These are phyloP conservation scores for Progne subis DNA, from an alignment of 2,113 vertebrate genomes.

Conservation along the genomic window DNA sequence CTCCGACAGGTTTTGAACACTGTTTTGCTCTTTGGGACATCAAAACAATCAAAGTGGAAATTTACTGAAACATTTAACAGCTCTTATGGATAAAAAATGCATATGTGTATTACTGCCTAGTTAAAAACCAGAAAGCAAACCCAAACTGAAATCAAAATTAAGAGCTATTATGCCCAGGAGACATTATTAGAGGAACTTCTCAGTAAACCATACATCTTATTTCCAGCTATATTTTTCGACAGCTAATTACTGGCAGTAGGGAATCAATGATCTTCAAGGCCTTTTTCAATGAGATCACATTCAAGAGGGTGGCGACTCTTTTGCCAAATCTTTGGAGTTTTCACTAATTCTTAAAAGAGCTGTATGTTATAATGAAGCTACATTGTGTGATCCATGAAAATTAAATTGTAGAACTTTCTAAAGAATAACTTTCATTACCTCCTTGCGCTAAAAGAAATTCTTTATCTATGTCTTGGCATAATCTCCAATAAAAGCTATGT, in stretches of 20 bases:
- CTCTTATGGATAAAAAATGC: not conserved
- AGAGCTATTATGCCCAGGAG: not conserved
- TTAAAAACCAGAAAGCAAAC: not conserved
- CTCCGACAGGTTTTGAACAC: not conserved
- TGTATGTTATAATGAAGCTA: not conserved
- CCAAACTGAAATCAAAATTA: not conserved
- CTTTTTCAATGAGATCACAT: not conserved
- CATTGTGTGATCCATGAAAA: not conserved
- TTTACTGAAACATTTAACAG: slow-evolving; percentile 15
- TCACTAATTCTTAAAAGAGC: not conserved
- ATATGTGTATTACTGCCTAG: not conserved
- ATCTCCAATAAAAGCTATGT: not conserved
- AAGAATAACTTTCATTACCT: not conserved
- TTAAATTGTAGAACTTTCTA: not conserved
- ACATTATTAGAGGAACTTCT: not conserved
- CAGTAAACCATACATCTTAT: not conserved
- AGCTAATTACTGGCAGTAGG: not conserved
- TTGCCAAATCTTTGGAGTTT: not conserved
- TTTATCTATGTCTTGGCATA: not conserved
- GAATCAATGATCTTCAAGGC: not conserved
- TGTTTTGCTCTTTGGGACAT: not conserved
- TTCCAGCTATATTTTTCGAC: not conserved
- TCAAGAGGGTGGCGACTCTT: not conserved
- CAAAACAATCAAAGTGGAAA: not conserved
- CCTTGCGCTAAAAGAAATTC: not conserved